phyloP scores from a whole-genome alignment of 2,888 invertebrate genomes.

The Pachycephus smyrnensis region DNA sequence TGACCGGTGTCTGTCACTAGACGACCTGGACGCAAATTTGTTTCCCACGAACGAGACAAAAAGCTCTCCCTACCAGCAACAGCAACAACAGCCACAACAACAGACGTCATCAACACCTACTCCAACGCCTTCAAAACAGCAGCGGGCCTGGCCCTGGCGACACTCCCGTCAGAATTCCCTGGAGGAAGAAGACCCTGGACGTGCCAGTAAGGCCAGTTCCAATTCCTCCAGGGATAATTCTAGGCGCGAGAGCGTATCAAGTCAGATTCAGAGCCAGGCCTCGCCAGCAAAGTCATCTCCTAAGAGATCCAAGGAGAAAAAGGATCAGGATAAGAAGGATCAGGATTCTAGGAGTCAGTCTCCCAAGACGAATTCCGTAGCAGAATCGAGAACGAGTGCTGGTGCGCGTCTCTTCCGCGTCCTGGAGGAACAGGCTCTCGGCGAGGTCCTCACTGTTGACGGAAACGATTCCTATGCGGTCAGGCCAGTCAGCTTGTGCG shows the following conservation, averaged over 20 bases:
- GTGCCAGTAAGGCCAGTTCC: constrained; percentile 34
- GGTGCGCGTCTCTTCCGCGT: constrained; percentile 63
- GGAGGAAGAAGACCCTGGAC: constrained; percentile 51
- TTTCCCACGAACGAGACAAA: constrained; percentile 50
- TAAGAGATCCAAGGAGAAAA: constrained; percentile 53
- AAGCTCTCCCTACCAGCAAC: constrained; percentile 31
- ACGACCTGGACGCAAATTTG: constrained; percentile 66
- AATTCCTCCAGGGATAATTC: constrained; percentile 53
- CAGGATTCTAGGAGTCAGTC: constrained; percentile 23
- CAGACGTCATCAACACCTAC: constrained; percentile 8
- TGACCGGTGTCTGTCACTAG: constrained; percentile 49
- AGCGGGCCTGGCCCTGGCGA: constrained; percentile 53
- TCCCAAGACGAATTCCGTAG: constrained; percentile 42
- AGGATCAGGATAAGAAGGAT: constrained; percentile 21
- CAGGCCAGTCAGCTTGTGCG: constrained; percentile 50
- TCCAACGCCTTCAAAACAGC: constrained; percentile 1
- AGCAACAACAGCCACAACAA: constrained; percentile 13
- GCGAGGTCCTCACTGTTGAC: constrained; percentile 56
- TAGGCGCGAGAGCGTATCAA: constrained; percentile 54
- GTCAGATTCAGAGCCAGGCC: constrained; percentile 41
- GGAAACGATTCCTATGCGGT: constrained; percentile 49
- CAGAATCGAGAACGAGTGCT: constrained; percentile 49
- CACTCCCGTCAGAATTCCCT: constrained; percentile 51
- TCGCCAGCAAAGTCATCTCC: constrained; percentile 59
- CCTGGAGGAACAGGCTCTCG: constrained; percentile 62